Percentiles rank a stretch among this genome's conserved stretches.
Evolutionary conservation across 2,888 invertebrate species (phyloP).

Genomic region (Folsomia manolachei): DNA sequence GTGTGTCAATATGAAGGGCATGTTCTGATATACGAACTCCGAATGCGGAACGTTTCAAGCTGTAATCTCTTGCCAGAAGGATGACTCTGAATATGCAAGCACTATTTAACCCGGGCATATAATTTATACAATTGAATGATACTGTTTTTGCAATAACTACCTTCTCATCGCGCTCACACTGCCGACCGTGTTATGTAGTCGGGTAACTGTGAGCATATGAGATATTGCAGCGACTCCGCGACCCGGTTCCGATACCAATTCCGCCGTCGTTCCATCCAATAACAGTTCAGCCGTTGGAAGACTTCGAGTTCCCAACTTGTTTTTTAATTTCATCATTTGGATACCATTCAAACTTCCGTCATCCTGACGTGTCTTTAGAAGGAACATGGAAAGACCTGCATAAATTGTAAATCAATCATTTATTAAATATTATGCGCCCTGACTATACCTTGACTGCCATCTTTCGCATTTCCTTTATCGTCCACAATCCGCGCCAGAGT

Average conservation of each 20-base stretch:
- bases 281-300: constrained; percentile 61
- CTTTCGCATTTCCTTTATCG: constrained; percentile 33
- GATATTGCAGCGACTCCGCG: constrained; percentile 58
- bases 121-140: too few species aligned
- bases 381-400: constrained; percentile 58
- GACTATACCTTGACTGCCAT: too few species aligned
- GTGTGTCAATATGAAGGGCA: constrained; percentile 58
- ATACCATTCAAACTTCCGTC: constrained; percentile 56
- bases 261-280: constrained; percentile 57
- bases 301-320: constrained; percentile 61
- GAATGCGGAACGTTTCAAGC: constrained; percentile 57
- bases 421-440: too few species aligned
- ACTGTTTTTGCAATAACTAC: constrained; percentile 51
- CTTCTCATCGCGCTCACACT: constrained; percentile 56
- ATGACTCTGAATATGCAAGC: constrained; percentile 54
- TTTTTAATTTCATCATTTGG: constrained; percentile 58
- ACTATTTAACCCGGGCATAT: background rate
- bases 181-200: constrained; percentile 58
- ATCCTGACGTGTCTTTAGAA: constrained; percentile 54
- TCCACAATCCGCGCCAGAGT: constrained; percentile 58
- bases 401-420: too few species aligned
- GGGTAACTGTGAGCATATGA: constrained; percentile 59
- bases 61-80: constrained; percentile 58
- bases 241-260: constrained; percentile 56
- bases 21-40: constrained; percentile 56